Evolutionary conservation across 2,113 vertebrate species (phyloP), one percentile per base, ranked within the genome.

Genomic region (Nerophis lumbriciformis): DNA sequence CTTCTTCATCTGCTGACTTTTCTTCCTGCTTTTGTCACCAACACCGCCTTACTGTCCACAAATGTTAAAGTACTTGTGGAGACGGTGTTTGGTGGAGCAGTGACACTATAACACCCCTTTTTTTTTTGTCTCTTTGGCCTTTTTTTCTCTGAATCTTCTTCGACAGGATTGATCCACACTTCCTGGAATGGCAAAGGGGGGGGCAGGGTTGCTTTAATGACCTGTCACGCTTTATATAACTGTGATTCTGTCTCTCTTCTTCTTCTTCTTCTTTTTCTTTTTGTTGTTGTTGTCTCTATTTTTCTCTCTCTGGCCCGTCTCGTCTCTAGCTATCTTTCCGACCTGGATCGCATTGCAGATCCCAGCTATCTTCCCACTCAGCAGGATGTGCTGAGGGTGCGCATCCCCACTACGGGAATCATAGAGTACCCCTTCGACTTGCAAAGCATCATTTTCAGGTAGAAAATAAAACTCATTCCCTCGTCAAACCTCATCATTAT

Each of bases 391-490:
- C 92, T 99, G 76, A 93, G 95, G 85, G 97, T 99, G 69, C 91
- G 97, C 69, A 97, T 98, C 77, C 97, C 97, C 68, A 99, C 97
- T 57, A 99, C 97, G 0, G 96, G 97, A 65, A 98, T 99, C 91
- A 98, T 98, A 82, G 97, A 99, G 84, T 99, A 99, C 87, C 97
- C 97, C 36, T 99, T 98, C 68, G 97, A 98, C 92, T 91, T 99
- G 90, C 94, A 97, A 85, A 98, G 96, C 85, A 98, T 98, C 91
- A 98, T 99, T 88, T 99, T 99, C 93, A 97, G 97, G 97, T 99
- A 91, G 79, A 88, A 77, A 71, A 82, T 3, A 62, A 28, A 51
- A 19, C 66, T 48, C 38, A 45, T 48, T 66, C 59, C 65, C 47
- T 77, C 36, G 13, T 9, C 2, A 42, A 42, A 11, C 42, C 10